Base-by-base conservation (phyloP, 2,888 invertebrate genomes). In the Orthonychiurus folsomi region DNA sequence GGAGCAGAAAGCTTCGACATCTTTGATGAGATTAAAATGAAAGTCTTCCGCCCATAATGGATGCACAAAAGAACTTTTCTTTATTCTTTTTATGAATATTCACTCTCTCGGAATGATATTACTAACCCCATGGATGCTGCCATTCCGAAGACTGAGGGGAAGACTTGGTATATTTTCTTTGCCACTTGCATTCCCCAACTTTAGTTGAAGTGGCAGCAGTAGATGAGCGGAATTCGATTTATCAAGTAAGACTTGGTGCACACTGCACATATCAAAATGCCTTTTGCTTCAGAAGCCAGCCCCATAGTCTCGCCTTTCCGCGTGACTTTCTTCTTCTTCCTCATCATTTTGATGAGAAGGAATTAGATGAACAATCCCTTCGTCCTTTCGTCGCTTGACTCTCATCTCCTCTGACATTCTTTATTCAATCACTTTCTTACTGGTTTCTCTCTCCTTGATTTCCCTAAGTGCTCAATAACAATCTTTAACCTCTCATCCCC, bases 1-100 rank as follows among this genome's bases (percentile, higher is more conserved):
- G 62, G 61, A 37, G 37, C 37, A 5, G 37, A 60, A 56, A 61
- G 64, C 59, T 64, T 67, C 66, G 66, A 68, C 64, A 63, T 66
- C 64, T 68, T 66, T 68, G 66, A 68, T 68, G 66, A 66, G 66
- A 68, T 68, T 68, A 66, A 66, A 66, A 64, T 68, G 62, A 66
- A 68, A 67, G 65, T 62, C 63, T 57, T 56, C 27, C 56, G n/a
- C 37, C 28, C 60, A 63, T 66, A 64, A 66, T 64, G 67, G 64
- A 63, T 59, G 64, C 57, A 54, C 63, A 57, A 63, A 65, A 62
- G 63, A 65, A 65, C 61, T 65, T 61, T 62, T 65, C 5, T 21
- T 63, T 61, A 61, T 61, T 63, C 64, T 60, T 67, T 64, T 67
- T 67, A 67, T 67, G 67, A 65, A 67, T 67, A 67, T 64, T 60